Percentiles rank a stretch among this genome's conserved stretches.
phyloP scores from a whole-genome alignment of 37 sponge, comb jelly and placozoan species.

The Spongilla lacustris region DNA sequence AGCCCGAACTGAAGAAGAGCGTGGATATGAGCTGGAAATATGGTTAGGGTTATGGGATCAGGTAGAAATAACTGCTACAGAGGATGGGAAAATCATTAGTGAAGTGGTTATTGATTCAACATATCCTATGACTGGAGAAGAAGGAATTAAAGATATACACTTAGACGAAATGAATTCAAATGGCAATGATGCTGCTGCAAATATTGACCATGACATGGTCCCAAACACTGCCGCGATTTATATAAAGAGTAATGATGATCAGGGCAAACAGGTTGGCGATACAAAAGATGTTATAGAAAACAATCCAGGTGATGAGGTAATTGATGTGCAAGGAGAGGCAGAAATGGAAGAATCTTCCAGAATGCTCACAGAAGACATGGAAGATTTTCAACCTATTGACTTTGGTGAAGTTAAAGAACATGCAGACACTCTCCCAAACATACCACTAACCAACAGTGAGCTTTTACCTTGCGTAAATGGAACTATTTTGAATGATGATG shows the following conservation, averaged over 20 bases:
- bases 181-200: background rate
- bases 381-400: background rate
- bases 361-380: slow-evolving; percentile 16
- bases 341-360: slow-evolving; percentile 50
- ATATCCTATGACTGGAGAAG: background rate
- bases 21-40: slow-evolving; percentile 11
- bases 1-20: slow-evolving; percentile 9
- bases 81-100: background rate
- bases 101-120: background rate
- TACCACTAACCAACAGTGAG: too few relatives aligned
- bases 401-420: background rate
- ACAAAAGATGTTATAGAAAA: background rate
- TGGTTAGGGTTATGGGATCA: slow-evolving; percentile 39
- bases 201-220: too few relatives aligned
- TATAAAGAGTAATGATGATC: background rate
- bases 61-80: background rate
- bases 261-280: background rate
- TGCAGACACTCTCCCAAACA: background rate
- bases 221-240: background rate
- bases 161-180: background rate
- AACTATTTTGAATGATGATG: background rate
- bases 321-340: slow-evolving; percentile 62
- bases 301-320: slow-evolving; percentile 17
- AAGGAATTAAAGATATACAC: background rate
- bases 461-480: background rate